Evolutionary conservation across 2,888 invertebrate species (phyloP).

Genomic region (Darwinula stevensoni): DNA sequence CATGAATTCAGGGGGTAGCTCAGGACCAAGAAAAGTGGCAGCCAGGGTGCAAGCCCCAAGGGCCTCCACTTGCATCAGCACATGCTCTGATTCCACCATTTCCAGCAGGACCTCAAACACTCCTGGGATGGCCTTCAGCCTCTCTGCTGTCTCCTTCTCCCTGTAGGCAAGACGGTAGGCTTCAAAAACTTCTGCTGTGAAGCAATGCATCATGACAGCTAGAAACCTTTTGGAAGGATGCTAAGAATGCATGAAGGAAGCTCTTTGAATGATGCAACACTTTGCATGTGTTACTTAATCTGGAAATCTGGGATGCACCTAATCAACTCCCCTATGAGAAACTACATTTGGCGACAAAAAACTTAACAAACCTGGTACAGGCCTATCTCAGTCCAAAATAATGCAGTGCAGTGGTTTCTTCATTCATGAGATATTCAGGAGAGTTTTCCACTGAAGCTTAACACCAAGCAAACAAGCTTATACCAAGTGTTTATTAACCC

Average conservation of each 20-base stretch:
- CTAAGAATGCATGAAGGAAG: neutral
- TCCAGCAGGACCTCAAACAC: constrained; percentile 41
- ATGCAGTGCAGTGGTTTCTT: too few species aligned
- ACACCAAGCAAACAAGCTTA: too few species aligned
- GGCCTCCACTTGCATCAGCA: constrained; percentile 33
- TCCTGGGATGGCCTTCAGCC: constrained; percentile 16
- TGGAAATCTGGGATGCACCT: too few species aligned
- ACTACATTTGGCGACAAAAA: too few species aligned
- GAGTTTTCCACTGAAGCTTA: too few species aligned
- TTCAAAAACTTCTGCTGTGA: neutral
- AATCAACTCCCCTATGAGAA: too few species aligned
- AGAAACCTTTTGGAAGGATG: neutral
- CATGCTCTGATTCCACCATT: constrained; percentile 53
- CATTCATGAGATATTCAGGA: too few species aligned
- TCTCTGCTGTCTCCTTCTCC: constrained; percentile 13
- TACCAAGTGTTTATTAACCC: too few species aligned
- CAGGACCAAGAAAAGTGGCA: constrained; percentile 4
- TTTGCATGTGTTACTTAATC: too few species aligned
- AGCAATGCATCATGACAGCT: neutral
- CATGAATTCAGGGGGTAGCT: constrained; percentile 6
- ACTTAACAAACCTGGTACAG: too few species aligned
- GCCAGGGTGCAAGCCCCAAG: constrained; percentile 14
- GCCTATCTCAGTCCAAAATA: too few species aligned
- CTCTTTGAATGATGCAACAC: neutral
- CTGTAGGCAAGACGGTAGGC: neutral